phyloP scores from a whole-genome alignment of 2,113 vertebrate genomes.

The Centropus unirufus region DNA sequence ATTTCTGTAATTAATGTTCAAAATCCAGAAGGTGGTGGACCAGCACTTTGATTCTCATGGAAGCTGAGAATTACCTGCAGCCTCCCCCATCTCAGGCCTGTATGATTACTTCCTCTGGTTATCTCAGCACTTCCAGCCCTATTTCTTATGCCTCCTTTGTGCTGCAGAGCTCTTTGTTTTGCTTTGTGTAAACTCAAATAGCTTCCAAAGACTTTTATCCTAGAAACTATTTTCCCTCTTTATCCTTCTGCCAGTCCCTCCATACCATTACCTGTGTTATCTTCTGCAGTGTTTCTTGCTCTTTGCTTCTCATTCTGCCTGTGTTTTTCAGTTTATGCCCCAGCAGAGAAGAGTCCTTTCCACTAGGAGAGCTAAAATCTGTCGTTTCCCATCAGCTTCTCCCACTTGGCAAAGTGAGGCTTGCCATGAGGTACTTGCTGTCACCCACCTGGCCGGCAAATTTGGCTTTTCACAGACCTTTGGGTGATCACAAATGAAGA shows the following conservation, averaged over 20 bases:
- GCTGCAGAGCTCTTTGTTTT: not conserved
- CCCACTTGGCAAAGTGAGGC: not conserved
- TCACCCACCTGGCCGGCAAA: too few relatives aligned
- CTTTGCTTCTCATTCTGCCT: not conserved
- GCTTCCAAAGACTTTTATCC: not conserved
- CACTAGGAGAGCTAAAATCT: not conserved
- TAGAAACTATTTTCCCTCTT: not conserved
- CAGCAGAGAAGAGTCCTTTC: not conserved
- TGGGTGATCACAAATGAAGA: not conserved
- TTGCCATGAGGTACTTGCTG: not conserved
- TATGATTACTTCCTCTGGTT: not conserved
- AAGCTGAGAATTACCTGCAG: not conserved
- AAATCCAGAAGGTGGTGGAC: not conserved
- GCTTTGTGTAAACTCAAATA: not conserved
- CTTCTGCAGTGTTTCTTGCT: not conserved
- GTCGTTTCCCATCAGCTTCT: not conserved
- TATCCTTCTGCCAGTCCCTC: not conserved
- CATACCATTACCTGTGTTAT: not conserved
- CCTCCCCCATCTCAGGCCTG: too few relatives aligned
- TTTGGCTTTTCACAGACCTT: not conserved
- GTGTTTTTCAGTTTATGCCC: not conserved
- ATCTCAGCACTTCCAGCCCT: not conserved
- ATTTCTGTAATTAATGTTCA: not conserved
- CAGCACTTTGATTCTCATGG: not conserved
- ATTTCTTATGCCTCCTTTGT: not conserved